These are phyloP conservation scores for Opisthocomus hoazin DNA, from an alignment of 2,113 vertebrate genomes.

Conservation along the genomic window DNA sequence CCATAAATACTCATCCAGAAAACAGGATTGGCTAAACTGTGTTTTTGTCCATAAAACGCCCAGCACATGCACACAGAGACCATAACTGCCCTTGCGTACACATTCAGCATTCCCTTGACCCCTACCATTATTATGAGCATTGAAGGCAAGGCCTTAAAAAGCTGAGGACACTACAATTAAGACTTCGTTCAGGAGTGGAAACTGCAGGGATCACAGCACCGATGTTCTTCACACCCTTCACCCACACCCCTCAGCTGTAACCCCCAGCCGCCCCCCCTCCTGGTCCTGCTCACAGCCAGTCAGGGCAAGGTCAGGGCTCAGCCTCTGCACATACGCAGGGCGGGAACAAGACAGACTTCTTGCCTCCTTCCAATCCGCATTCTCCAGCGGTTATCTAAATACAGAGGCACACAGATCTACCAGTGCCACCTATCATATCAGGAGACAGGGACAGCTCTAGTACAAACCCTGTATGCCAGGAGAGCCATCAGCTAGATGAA, in stretches of 20 bases:
- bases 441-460: background rate
- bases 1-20: background rate
- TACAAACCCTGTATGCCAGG: background rate
- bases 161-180: background rate
- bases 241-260: background rate
- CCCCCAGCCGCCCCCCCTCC: background rate
- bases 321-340: fast-evolving
- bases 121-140: background rate
- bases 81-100: background rate
- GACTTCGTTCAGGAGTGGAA: background rate
- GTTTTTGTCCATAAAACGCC: background rate
- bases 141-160: background rate
- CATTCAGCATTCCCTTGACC: background rate
- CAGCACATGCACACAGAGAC: background rate
- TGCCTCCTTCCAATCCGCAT: background rate
- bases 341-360: background rate
- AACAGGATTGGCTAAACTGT: background rate
- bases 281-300: background rate
- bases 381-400: background rate
- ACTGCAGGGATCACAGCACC: background rate
- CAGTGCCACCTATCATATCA: background rate
- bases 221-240: background rate
- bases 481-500: background rate
- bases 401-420: background rate
- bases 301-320: background rate